phyloP scores from a whole-genome alignment of 2,888 invertebrate genomes.

The Piscicola geometra region DNA sequence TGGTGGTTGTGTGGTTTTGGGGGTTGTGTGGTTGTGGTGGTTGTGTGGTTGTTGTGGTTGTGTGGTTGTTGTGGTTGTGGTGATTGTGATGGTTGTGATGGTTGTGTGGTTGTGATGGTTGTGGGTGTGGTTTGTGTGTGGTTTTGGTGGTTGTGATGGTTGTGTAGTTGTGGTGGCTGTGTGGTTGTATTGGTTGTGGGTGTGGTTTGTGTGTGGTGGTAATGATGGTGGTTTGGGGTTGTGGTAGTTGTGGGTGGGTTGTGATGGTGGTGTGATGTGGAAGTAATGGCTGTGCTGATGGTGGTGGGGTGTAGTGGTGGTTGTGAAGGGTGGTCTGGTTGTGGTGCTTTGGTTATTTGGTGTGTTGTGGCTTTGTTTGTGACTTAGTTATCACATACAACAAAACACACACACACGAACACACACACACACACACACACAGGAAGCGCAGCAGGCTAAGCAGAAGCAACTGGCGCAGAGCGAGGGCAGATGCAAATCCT shows the following conservation, averaged over 20 bases:
- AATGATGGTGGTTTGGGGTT: no score
- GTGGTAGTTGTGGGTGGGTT: no score
- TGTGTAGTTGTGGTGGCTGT: no score
- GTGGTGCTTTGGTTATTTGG: neutral
- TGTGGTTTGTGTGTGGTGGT: neutral
- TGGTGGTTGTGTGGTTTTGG: neutral
- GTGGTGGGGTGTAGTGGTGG: no score
- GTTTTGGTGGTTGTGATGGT: no score
- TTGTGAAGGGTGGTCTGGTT: no score
- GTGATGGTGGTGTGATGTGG: neutral
- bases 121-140: no score
- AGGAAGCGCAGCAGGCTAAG: slow-evolving; percentile 54
- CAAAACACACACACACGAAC: no score
- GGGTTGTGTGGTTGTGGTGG: neutral
- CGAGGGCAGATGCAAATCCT: slow-evolving; percentile 62
- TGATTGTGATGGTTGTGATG: neutral
- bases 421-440: slow-evolving; percentile 21
- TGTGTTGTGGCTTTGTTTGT: no score
- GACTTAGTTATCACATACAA: neutral
- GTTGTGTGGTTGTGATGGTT: neutral
- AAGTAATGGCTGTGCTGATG: neutral
- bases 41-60: neutral
- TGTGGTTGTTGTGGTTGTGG: no score
- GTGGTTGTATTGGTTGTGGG: neutral
- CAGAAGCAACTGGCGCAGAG: slow-evolving; percentile 55